Conservation (phyloP, 1,140 invertebrate species). For the Cotesia glomerata region DNA sequence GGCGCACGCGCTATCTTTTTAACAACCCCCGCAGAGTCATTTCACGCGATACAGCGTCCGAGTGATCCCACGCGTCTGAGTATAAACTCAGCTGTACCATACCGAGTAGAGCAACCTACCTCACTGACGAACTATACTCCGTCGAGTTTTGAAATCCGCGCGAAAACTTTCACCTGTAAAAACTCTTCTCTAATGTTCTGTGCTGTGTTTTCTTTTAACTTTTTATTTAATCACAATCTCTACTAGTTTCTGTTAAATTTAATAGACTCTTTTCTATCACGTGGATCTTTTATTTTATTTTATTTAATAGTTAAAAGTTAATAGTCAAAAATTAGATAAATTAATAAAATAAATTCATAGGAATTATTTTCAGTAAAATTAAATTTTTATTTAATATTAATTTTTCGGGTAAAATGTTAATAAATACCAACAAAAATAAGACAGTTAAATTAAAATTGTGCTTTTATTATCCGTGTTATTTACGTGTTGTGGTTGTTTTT, state of each 20-base stretch:
- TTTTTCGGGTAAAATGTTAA: too few species aligned
- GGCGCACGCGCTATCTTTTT: constrained; percentile 30
- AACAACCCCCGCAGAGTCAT: constrained; percentile 38
- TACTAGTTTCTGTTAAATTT: too few species aligned
- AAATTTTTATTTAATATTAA: too few species aligned
- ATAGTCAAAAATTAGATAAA: too few species aligned
- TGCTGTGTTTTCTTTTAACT: neutral
- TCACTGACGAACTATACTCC: too few species aligned
- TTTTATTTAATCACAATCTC: neutral
- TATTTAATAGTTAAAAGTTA: neutral
- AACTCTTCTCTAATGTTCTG: neutral
- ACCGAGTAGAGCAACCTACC: neutral
- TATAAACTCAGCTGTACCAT: neutral
- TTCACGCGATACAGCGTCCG: constrained; percentile 27
- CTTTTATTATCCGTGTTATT: too few species aligned
- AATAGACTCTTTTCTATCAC: too few species aligned
- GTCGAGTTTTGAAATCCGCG: neutral
- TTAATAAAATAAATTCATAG: too few species aligned
- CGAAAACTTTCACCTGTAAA: neutral
- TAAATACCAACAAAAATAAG: too few species aligned
- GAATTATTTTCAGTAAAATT: too few species aligned
- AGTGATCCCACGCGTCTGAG: constrained; percentile 12
- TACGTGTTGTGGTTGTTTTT: too few species aligned
- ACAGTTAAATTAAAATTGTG: too few species aligned
- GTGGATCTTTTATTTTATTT: neutral